Evolutionary conservation across 2,113 vertebrate genomes (phyloP).

Genomic region (Ciconia stormi): DNA sequence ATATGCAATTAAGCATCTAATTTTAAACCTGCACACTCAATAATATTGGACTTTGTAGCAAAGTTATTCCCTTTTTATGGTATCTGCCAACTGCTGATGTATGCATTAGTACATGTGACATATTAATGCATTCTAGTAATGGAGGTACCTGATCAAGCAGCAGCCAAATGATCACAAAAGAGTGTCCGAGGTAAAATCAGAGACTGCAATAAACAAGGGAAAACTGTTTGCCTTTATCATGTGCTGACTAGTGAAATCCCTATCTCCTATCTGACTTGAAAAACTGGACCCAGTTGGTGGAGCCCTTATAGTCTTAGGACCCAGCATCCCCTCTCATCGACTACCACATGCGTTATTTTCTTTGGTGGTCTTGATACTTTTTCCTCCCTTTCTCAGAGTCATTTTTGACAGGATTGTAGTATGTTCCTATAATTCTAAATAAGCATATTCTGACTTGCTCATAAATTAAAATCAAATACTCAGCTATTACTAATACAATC

Average conservation of each 20-base stretch:
- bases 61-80: constrained; percentile 36
- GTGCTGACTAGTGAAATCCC: background rate
- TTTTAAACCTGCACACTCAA: constrained; percentile 40
- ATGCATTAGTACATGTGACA: background rate
- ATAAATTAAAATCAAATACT: background rate
- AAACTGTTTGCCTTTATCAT: background rate
- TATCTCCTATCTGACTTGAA: background rate
- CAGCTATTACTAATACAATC: background rate
- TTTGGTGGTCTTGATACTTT: background rate
- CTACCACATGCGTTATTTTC: background rate
- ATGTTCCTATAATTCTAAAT: background rate
- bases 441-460: background rate
- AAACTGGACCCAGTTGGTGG: background rate
- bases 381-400: background rate
- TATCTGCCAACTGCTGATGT: constrained; percentile 36
- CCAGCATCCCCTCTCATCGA: background rate
- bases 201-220: background rate
- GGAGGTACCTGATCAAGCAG: background rate
- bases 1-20: constrained; percentile 23
- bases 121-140: background rate
- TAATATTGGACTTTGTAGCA: constrained; percentile 7
- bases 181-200: background rate
- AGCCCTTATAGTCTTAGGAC: background rate
- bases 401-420: background rate
- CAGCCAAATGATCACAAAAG: background rate